These are phyloP conservation scores for Chiloscyllium punctatum DNA, from an alignment of 2,797 vertebrate species.

Conservation along the genomic window DNA sequence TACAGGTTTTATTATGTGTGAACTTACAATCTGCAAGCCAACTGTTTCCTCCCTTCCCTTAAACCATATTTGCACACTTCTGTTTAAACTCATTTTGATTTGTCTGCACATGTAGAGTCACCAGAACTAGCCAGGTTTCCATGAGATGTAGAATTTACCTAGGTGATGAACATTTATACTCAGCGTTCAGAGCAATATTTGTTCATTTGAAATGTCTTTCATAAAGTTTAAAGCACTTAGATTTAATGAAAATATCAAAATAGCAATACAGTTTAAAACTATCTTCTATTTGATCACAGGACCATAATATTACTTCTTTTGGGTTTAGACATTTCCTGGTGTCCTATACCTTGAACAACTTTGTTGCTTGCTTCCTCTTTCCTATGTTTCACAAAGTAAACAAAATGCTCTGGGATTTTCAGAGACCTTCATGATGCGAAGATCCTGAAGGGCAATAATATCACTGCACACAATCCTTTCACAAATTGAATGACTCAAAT, in stretches of 20 bases:
- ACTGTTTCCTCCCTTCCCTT: slow-evolving; percentile 13
- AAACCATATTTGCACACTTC: background rate
- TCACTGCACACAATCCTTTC: background rate
- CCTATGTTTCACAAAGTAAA: background rate
- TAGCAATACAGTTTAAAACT: background rate
- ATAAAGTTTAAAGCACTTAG: background rate
- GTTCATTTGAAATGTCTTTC: background rate
- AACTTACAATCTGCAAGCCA: background rate
- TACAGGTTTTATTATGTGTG: background rate
- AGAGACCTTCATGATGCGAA: background rate
- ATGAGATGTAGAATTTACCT: background rate
- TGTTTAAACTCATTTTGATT: background rate
- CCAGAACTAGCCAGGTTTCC: no score
- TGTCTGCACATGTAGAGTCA: background rate
- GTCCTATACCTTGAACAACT: background rate
- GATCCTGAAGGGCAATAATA: background rate
- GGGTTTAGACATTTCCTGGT: background rate
- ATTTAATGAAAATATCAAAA: background rate
- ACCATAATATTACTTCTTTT: background rate
- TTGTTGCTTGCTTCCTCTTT: no score
- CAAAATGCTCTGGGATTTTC: background rate
- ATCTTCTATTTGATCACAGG: background rate
- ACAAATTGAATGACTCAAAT: background rate
- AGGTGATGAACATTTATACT: background rate
- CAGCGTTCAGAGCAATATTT: background rate